Percentiles rank a stretch among this genome's conserved stretches.
Evolutionary conservation across 2,797 vertebrate species (phyloP).

Genomic region (Notolepis coatsorum): DNA sequence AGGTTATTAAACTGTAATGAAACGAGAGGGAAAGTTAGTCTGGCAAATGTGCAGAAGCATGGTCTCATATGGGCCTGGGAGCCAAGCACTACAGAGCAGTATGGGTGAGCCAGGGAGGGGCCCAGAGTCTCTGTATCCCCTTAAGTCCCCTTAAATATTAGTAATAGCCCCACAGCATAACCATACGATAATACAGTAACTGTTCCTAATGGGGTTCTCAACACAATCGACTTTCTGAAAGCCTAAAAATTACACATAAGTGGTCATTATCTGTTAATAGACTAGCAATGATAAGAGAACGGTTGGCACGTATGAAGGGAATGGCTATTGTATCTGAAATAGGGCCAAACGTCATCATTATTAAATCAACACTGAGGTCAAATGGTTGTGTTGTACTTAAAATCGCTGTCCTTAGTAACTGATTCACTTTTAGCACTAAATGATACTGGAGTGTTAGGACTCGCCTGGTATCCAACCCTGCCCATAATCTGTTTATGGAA

Average conservation of each 20-base stretch:
- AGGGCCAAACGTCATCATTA: slow-evolving; percentile 11
- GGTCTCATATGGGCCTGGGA: slow-evolving; percentile 53
- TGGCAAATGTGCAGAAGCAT: slow-evolving; percentile 46
- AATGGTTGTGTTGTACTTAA: slow-evolving; percentile 6
- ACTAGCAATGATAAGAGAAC: slow-evolving; percentile 18
- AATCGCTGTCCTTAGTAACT: neutral
- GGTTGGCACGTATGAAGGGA: slow-evolving; percentile 18
- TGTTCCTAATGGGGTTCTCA: slow-evolving; percentile 13
- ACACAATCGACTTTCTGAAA: slow-evolving; percentile 13
- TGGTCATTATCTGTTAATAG: slow-evolving; percentile 40
- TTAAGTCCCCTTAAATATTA: slow-evolving; percentile 38
- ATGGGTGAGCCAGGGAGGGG: slow-evolving; percentile 46
- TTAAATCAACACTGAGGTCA: slow-evolving; percentile 13
- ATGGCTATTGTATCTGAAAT: slow-evolving; percentile 9
- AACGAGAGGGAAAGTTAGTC: slow-evolving; percentile 56
- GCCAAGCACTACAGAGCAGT: slow-evolving; percentile 64
- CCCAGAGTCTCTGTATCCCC: slow-evolving; percentile 25
- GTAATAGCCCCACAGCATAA: slow-evolving; percentile 9
- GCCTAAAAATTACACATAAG: slow-evolving; percentile 33
- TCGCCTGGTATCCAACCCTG: slow-evolving; percentile 12
- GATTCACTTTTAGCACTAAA: slow-evolving; percentile 2
- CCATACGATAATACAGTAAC: slow-evolving; percentile 42
- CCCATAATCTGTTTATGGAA: slow-evolving; percentile 25
- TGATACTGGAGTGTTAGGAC: slow-evolving; percentile 5
- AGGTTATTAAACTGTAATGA: slow-evolving; percentile 51